These are phyloP conservation scores for Empidonax traillii DNA, from an alignment of 2,113 vertebrate species.

Conservation along the genomic window DNA sequence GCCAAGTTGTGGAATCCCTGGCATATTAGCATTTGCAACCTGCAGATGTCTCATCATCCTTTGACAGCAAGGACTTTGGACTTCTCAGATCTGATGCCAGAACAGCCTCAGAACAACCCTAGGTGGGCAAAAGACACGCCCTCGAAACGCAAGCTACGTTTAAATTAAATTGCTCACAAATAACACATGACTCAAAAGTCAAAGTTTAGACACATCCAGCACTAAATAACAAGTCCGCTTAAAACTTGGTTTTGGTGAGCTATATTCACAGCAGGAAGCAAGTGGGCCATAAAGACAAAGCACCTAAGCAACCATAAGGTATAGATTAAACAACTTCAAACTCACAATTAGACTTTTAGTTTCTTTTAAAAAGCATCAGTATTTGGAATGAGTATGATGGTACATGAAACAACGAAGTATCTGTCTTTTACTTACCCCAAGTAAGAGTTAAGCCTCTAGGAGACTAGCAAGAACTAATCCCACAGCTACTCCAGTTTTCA, in stretches of 20 bases:
- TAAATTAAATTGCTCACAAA: background rate
- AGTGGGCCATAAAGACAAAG: background rate
- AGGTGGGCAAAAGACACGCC: background rate
- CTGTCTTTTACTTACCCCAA: background rate
- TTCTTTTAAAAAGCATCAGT: background rate
- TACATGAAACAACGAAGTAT: background rate
- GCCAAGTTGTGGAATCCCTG: background rate
- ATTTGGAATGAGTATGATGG: background rate
- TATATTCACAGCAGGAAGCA: background rate
- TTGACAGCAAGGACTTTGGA: background rate
- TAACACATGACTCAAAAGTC: background rate
- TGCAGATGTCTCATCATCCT: background rate
- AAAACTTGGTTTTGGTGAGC: background rate
- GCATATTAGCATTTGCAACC: background rate
- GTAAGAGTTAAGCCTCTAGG: background rate
- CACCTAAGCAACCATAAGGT: background rate
- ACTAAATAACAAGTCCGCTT: background rate
- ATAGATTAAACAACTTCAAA: background rate
- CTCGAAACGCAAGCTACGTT: accelerated
- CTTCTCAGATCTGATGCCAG: background rate
- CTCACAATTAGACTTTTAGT: background rate
- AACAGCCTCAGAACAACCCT: background rate
- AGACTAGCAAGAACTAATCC: background rate
- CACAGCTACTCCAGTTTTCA: background rate
- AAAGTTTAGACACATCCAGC: background rate